Evolutionary conservation across 2,888 invertebrate genomes (phyloP), one percentile per base, ranked within the genome.

Genomic region (Pheosia gnoma): DNA sequence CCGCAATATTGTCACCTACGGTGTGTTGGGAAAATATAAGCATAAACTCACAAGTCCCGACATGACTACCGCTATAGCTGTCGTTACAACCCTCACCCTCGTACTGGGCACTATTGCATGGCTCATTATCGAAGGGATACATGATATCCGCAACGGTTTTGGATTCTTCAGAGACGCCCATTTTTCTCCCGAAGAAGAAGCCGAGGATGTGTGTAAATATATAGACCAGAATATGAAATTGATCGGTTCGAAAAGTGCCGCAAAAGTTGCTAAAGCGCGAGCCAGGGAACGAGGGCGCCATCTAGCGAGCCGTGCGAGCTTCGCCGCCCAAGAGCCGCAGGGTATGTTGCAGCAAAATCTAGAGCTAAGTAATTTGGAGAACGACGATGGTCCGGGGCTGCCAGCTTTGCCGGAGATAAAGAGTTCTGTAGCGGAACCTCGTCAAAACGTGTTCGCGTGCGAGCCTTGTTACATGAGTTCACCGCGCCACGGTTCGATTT

Each of bases 141-240:
- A 90, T 51, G 93, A 93, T 62, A 71, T 93, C 4, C 85, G 85
- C 3, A 82, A 83, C 54, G 93, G 93, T 4, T 90, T 87, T 59
- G 93, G 93, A 0, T 93, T 92, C 68, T 93, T 86, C 67, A 81
- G 93, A 60, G 92, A 93, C 66, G 83, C 84, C 43, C 86, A 90
- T 68, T 72, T 90, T 37, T 77, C 86, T 8, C 88, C 90, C 0
- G 84, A 88, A 65, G 86, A 91, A 62, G 90, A 90, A 74, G 89
- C 88, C 1, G 89, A 90, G 61, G 86, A 86, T 0, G 86, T 91
- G 13, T 91, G 90, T 67, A 79, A 77, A 13, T 91, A 86, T 64
- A 90, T 92, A 37, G 90, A 92, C 59, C 80, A 85, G 60, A 88
- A 91, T 69, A 77, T 80, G 8, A 74, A 87, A 58, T 72, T 87